phyloP scores from a whole-genome alignment of 2,797 vertebrate species.

The Tamandua tetradactyla region DNA sequence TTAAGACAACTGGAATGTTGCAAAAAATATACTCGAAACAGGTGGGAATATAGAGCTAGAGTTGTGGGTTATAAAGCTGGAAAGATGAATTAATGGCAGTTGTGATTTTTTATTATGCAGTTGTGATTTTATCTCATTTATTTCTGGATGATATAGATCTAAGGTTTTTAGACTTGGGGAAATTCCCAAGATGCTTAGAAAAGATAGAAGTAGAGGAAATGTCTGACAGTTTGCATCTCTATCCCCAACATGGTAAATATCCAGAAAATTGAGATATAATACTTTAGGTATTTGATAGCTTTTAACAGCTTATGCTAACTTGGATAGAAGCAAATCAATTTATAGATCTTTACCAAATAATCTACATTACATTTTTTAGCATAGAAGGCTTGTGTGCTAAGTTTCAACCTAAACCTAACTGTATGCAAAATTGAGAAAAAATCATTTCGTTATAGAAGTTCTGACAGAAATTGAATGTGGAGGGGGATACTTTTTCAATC shows the following conservation, averaged over 20 bases:
- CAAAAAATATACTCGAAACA: background rate
- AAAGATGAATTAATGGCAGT: background rate
- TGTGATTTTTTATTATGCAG: background rate
- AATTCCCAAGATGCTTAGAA: background rate
- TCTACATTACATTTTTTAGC: background rate
- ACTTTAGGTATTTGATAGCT: background rate
- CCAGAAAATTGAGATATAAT: background rate
- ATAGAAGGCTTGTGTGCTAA: background rate
- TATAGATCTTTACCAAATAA: slow-evolving; percentile 31
- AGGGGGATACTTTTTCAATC: slow-evolving; percentile 57
- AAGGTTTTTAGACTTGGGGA: background rate
- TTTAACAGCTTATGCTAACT: background rate
- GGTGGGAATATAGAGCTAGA: background rate
- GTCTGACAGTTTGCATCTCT: background rate
- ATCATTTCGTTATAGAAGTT: slow-evolving; percentile 54
- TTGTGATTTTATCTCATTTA: background rate
- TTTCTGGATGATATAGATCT: background rate
- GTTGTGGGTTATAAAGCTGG: background rate
- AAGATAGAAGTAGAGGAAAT: background rate
- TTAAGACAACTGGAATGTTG: background rate
- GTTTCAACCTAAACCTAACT: slow-evolving; percentile 57
- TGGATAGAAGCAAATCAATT: slow-evolving; percentile 5
- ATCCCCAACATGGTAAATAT: background rate
- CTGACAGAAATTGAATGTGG: slow-evolving; percentile 17
- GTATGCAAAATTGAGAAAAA: slow-evolving; percentile 69